Percentiles rank a stretch among this genome's conserved stretches.
These are phyloP conservation scores for Polyodon spathula DNA, from an alignment of 2,113 vertebrate species.

Conservation along the genomic window DNA sequence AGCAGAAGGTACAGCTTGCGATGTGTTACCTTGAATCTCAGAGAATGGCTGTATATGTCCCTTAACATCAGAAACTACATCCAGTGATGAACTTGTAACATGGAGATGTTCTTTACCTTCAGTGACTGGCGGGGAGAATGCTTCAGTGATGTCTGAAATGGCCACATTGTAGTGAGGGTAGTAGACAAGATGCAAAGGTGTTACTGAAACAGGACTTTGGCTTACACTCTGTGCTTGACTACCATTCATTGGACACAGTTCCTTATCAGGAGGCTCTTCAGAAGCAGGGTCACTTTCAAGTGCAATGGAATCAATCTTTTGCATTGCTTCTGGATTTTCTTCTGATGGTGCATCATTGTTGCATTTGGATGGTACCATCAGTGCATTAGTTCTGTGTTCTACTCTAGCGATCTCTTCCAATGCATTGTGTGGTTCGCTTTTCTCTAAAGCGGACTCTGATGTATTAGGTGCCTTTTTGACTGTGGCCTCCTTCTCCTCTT, in stretches of 20 bases:
- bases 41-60: too few relatives aligned
- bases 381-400: too few relatives aligned
- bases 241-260: slow-evolving; percentile 1
- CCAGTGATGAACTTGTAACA: too few relatives aligned
- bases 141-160: slow-evolving; percentile 52
- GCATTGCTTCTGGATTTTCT: neutral
- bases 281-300: slow-evolving; percentile 39
- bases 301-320: neutral
- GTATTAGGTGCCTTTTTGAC: too few relatives aligned
- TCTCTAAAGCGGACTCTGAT: too few relatives aligned
- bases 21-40: too few relatives aligned
- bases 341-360: neutral
- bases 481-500: slow-evolving; percentile 9
- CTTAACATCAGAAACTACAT: too few relatives aligned
- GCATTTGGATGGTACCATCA: too few relatives aligned
- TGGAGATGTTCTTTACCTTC: slow-evolving; percentile 25
- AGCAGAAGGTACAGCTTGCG: too few relatives aligned
- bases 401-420: slow-evolving; percentile 15
- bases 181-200: slow-evolving; percentile 64
- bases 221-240: neutral
- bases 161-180: slow-evolving; percentile 63
- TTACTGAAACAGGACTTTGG: slow-evolving; percentile 46
- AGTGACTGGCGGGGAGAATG: slow-evolving; percentile 36
- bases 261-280: neutral
- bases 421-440: slow-evolving; percentile 9